Evolutionary conservation across 2,113 vertebrate genomes (phyloP).

Genomic region (Epinephelus cyanopodus): DNA sequence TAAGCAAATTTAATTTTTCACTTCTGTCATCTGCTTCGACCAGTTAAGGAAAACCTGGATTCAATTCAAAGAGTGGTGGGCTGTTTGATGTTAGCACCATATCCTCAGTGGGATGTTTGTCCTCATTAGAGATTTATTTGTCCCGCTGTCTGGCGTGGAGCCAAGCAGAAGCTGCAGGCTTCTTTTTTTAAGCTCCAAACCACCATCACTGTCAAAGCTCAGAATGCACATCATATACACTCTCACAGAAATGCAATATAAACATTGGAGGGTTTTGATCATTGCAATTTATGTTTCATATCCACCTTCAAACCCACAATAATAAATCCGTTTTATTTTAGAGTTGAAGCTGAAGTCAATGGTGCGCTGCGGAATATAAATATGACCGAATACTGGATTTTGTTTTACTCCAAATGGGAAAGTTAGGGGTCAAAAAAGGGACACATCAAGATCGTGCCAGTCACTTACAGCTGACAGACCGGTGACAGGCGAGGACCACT

Average conservation of each 20-base stretch:
- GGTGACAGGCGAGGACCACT: constrained; percentile 22
- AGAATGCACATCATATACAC: constrained; percentile 5
- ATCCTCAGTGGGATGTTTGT: constrained; percentile 70
- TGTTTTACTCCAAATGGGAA: neutral
- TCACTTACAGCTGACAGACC: constrained; percentile 19
- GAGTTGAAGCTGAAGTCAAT: too few relatives aligned
- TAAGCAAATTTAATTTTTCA: constrained; percentile 40
- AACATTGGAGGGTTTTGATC: neutral
- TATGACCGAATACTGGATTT: neutral
- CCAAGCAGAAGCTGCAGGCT: constrained; percentile 48
- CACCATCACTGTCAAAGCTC: constrained; percentile 23
- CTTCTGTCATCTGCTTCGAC: constrained; percentile 38
- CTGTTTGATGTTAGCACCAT: constrained; percentile 59
- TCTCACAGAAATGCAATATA: neutral
- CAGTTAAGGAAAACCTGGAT: constrained; percentile 52
- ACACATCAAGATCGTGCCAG: constrained; percentile 18
- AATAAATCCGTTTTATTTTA: neutral
- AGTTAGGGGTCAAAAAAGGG: constrained; percentile 18
- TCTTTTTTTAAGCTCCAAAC: constrained; percentile 43
- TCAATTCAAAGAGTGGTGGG: constrained; percentile 54
- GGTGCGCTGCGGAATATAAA: neutral
- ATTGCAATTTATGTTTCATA: neutral
- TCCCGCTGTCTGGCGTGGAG: constrained; percentile 53
- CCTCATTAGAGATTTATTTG: constrained; percentile 69
- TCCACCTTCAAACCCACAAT: neutral